Evolutionary conservation across 2,888 invertebrate genomes (phyloP).

Genomic region (Xiphydria camelus): DNA sequence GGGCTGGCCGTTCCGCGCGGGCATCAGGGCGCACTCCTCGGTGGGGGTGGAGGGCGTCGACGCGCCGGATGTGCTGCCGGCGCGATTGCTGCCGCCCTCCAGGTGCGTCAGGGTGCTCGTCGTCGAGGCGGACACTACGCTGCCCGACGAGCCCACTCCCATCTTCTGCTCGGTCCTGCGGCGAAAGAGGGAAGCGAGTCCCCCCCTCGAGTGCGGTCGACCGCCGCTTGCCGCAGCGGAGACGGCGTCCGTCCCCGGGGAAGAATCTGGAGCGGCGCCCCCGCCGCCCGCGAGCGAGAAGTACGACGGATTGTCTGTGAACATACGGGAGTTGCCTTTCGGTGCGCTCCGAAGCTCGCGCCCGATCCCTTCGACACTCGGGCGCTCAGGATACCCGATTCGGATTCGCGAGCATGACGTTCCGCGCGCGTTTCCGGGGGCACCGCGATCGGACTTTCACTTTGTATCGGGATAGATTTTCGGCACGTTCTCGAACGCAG

Average conservation of each 20-base stretch:
- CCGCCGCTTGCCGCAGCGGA: constrained; percentile 20
- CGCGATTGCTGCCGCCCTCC: constrained; percentile 29
- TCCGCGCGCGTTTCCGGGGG: no score
- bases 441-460: no score
- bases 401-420: no score
- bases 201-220: constrained; percentile 26
- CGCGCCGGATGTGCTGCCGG: constrained; percentile 33
- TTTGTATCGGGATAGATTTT: no score
- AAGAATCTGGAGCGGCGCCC: no score
- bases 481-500: no score
- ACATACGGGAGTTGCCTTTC: constrained; percentile 42
- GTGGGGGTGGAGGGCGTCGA: constrained; percentile 31
- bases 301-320: constrained; percentile 78
- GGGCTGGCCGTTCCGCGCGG: constrained; percentile 21
- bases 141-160: constrained; percentile 43
- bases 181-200: constrained; percentile 44
- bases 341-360: neutral
- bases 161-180: constrained; percentile 29
- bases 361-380: neutral
- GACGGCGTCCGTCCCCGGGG: no score
- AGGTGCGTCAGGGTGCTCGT: constrained; percentile 35
- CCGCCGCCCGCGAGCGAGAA: constrained; percentile 67
- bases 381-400: neutral
- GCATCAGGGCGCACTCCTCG: constrained; percentile 38
- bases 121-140: constrained; percentile 34